Evolutionary conservation across 2,888 invertebrate species (phyloP), one percentile per base, ranked within the genome.

Genomic region (Ashinkailepas kermadecensis): DNA sequence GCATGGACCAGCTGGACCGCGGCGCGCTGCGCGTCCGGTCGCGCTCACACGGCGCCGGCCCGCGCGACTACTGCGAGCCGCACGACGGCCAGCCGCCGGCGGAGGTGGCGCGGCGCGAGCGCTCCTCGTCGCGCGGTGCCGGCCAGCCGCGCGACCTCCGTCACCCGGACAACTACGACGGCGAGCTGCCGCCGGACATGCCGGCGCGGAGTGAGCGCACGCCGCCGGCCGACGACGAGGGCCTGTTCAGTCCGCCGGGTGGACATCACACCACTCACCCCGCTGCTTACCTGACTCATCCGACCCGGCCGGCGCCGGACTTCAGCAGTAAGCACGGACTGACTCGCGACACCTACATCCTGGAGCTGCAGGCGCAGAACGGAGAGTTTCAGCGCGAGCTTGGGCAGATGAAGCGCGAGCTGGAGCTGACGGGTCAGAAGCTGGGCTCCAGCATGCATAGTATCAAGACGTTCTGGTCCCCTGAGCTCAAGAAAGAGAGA

Each of bases 381-480:
- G 93, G 94, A 86, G 97, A 98, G 88, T 90, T 98, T 85, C 97
- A 97, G 87, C 91, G 95, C 84, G 97, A 98, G 88, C 91, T 97
- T 87, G 93, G 92, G 81, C 95, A 94, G 88, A 91, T 96, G 85
- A 96, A 96, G 89, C 95, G 96, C 88, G 97, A 97, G 87, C 91
- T 97, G 87, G 97, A 97, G 90, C 90, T 96, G 87, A 96, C 97
- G 85, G 97, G 97, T 89, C 97, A 98, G 89, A 99, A 99, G 89
- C 91, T 99, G 86, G 96, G 96, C 88, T 97, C 97, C 87, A 96
- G 95, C 86, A 99, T 99, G 98, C 98, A 99, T 90, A 97, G 97
- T 89, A 99, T 99, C 89, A 99, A 99, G 90, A 99, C 98, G 82
- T 99, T 99, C 89, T 99, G 99, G 99, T 97, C 97, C 87, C 99